Base-by-base conservation (phyloP, 2,888 invertebrate species). In the Hemistola chrysoprasaria region DNA sequence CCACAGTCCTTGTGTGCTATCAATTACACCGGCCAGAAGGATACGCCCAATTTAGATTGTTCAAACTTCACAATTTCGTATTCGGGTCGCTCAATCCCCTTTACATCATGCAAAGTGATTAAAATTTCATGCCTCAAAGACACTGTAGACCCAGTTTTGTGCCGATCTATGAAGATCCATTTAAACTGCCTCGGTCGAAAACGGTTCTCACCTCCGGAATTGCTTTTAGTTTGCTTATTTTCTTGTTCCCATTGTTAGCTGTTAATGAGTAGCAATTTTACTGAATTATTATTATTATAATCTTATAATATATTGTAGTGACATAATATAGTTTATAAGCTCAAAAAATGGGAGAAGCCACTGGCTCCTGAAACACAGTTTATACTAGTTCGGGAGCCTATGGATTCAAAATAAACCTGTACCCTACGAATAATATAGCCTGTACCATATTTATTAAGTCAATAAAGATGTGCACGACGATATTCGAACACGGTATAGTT, bases 81-180 rank as follows among this genome's bases (percentile, higher is more conserved):
- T 45, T 39, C 38, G 16, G 33, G 33, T 6, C 25, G 24, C 20
- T 11, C 26, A 27, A 34, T 31, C 39, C 35, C 35, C 11, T 40
- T 36, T 40, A 36, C 40, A 45, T 28, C 32, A 22, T 32, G 32
- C 21, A 8, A 40, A 33, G 32, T 45, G 45, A 40, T 45, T 45
- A 40, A 45, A 40, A 36, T 45, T 45, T 45, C 35, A 45, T 32
- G 36, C 28, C 24, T 22, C 40, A 37, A 40, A 33, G 33, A 20
- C 25, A 11, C 16, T 8, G 21, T 23, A 20, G 25, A 22, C 22
- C 22, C 21, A 30, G 23, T 22, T 26, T 11, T 22, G 41, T 36
- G 11, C 27, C 8, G 28, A 30, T 28, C 22, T 11, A 10, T 20
- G 31, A 8, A 32, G 23, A 23, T 32, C 28, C 28, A 37, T 37